A percentile compares a stretch with the other conserved stretches of the same genome.
Conservation (phyloP, 2,797 vertebrate genomes). For the Enteromius afrohamiltoni region DNA sequence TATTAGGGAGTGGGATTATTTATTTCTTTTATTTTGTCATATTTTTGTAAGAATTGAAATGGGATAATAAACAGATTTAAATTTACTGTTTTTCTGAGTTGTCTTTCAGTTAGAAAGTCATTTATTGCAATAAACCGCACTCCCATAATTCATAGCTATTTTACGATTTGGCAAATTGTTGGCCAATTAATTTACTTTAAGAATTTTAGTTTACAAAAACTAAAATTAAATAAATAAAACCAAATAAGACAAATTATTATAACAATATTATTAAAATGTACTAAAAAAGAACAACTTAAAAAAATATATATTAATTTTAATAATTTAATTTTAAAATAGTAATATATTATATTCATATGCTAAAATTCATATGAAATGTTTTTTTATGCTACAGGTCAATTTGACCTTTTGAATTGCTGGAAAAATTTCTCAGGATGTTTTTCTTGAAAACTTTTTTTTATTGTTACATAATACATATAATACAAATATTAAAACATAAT, state of each 20-base stretch:
- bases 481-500: too few species aligned
- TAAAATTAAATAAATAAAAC: not conserved
- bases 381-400: not conserved
- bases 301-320: too few species aligned
- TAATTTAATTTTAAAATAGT: not conserved
- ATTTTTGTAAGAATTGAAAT: constrained; percentile 99
- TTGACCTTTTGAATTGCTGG: not conserved
- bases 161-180: not conserved
- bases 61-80: constrained; percentile 88
- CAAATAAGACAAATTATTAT: not conserved
- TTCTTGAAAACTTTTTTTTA: not conserved
- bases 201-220: not conserved
- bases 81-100: constrained; percentile 64
- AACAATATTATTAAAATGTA: too few species aligned
- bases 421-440: not conserved
- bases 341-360: not conserved
- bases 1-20: constrained; percentile 85
- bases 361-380: not conserved
- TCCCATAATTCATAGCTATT: not conserved
- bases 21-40: constrained; percentile 99
- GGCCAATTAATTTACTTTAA: not conserved
- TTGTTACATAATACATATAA: too few species aligned
- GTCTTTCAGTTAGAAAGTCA: not conserved
- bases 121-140: not conserved
- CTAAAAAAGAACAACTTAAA: too few species aligned